phyloP scores from a whole-genome alignment of 2,888 invertebrate species.

The Phasia obesa region DNA sequence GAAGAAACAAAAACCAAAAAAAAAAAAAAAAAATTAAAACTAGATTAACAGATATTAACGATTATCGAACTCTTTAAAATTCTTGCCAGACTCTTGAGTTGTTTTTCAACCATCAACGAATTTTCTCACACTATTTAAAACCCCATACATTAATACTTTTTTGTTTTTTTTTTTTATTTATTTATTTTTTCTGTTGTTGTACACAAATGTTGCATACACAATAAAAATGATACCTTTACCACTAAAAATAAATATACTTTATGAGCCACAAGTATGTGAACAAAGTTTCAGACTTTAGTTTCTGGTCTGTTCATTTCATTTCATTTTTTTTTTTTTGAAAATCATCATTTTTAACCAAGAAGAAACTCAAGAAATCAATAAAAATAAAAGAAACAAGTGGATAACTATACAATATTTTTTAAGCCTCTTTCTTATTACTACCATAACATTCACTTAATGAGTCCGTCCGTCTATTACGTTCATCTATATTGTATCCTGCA shows the following conservation, averaged over 20 bases:
- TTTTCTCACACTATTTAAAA: slow-evolving; percentile 75
- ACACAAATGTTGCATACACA: slow-evolving; percentile 38
- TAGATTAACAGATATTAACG: slow-evolving; percentile 75
- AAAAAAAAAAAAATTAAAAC: slow-evolving; percentile 28
- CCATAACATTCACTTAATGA: slow-evolving; percentile 40
- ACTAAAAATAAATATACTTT: slow-evolving; percentile 59
- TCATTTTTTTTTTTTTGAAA: slow-evolving; percentile 31
- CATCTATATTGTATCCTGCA: background rate
- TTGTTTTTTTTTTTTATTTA: slow-evolving; percentile 66
- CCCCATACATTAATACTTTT: slow-evolving; percentile 58
- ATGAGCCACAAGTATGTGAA: slow-evolving; percentile 58
- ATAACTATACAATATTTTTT: slow-evolving; percentile 67
- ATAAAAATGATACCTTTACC: slow-evolving; percentile 61
- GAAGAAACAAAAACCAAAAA: background rate
- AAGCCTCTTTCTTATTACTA: slow-evolving; percentile 59
- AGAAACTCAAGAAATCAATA: slow-evolving; percentile 67
- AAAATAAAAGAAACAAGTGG: slow-evolving; percentile 73
- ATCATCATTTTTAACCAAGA: slow-evolving; percentile 45
- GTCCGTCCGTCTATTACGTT: slow-evolving; percentile 1
- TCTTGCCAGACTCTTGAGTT: slow-evolving; percentile 77
- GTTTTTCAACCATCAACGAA: slow-evolving; percentile 46
- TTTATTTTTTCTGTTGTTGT: slow-evolving; percentile 67
- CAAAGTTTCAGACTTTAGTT: slow-evolving; percentile 39
- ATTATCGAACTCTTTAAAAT: slow-evolving; percentile 82
- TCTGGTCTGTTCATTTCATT: background rate